Base-by-base conservation (phyloP, 2,888 invertebrate species). In the Ophonus ardosiacus region DNA sequence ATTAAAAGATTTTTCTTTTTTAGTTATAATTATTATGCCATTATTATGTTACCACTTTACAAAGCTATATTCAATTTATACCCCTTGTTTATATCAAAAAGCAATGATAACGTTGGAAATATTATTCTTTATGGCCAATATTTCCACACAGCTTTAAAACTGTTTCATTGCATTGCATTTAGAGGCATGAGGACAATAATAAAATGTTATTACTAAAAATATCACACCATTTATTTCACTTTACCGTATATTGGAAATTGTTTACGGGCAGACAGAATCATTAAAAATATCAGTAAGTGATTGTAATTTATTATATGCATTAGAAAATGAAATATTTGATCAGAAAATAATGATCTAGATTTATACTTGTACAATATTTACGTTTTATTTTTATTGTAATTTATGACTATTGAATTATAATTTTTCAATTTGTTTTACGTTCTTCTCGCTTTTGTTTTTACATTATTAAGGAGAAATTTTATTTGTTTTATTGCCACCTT, bases 61-160 rank as follows among this genome's bases (percentile, higher is more conserved):
- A n/a, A 17, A 59, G 21, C 13, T 63, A 24, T 63, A 63, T 24
- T 63, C 21, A 3, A 13, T 24, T 24, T 18, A 24, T 10, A 24
- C 63, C 63, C 24, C 10, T 5, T 63, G 24, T 7, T 31, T 18
- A 63, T 63, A 63, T 63, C 63, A 63, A 63, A 18, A 21, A 18
- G 63, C 18, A 63, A 63, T 63, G 24, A 63, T 63, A 63, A 10
- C 21, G 13, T 6, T 24, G 63, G 63, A 63, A 63, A 63, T 63
- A 63, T 24, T 63, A 63, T 63, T 63, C 63, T 63, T 63, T 63
- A 63, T 63, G 24, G 24, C 24, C 63, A 63, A 63, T 63, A 63
- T 4, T 63, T 63, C 24, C 24, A 63, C 63, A 63, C 21, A 13
- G 63, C 24, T 24, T 63, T 63, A 63, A 63, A 63, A 63, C 63